These are phyloP conservation scores for Numenius arquata DNA, from an alignment of 2,113 vertebrate genomes.

Conservation along the genomic window DNA sequence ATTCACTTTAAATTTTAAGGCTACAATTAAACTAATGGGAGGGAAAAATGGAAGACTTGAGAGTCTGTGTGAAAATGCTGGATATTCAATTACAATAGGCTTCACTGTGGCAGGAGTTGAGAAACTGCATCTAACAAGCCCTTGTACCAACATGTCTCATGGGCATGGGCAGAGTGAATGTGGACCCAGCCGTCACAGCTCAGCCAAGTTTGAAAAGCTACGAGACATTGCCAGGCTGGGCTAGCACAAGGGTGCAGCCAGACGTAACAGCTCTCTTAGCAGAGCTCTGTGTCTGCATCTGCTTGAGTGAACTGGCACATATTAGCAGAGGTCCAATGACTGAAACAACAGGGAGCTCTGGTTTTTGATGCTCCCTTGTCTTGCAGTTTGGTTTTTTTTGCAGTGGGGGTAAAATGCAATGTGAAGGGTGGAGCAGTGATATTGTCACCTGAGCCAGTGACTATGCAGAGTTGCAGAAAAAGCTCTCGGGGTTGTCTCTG, in stretches of 20 bases:
- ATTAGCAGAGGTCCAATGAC: neutral
- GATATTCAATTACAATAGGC: neutral
- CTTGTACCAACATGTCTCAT: neutral
- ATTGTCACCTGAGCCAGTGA: neutral
- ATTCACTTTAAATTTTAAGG: neutral
- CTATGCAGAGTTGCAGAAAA: neutral
- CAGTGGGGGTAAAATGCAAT: neutral
- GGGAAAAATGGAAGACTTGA: neutral
- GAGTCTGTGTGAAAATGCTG: neutral
- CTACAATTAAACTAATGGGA: neutral
- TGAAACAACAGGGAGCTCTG: neutral
- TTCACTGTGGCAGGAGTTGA: neutral
- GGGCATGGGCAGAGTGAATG: neutral
- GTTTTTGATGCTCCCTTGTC: neutral
- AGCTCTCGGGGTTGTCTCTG: neutral
- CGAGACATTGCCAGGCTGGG: neutral
- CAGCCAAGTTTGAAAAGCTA: neutral
- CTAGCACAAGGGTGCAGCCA: neutral
- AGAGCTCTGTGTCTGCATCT: neutral
- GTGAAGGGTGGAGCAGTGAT: neutral
- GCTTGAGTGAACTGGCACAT: neutral
- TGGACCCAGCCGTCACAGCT: neutral
- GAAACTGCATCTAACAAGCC: neutral
- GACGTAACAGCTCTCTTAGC: neutral
- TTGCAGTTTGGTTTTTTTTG: neutral